These are phyloP conservation scores for Lithophane socia DNA, from an alignment of 2,888 invertebrate species.

Conservation along the genomic window DNA sequence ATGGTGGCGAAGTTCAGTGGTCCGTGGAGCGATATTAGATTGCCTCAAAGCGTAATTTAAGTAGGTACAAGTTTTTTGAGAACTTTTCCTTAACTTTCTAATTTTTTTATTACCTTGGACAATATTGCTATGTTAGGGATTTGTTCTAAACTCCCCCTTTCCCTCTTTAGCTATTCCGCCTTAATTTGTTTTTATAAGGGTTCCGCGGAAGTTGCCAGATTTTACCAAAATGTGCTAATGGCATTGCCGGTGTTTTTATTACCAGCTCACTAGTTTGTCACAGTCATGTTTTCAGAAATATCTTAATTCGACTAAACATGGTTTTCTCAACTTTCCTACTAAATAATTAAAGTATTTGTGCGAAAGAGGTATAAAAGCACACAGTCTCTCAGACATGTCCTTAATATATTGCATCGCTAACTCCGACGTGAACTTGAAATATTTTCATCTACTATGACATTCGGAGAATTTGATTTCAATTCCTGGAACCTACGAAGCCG, in stretches of 20 bases:
- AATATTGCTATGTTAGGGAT: slow-evolving; percentile 34
- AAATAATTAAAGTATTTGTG: neutral
- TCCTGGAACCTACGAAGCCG: neutral
- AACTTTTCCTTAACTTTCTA: slow-evolving; percentile 12
- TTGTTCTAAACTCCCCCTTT: slow-evolving; percentile 11
- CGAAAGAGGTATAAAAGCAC: slow-evolving; percentile 3
- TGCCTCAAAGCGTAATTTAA: neutral
- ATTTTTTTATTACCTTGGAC: slow-evolving; percentile 45
- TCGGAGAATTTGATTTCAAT: slow-evolving; percentile 18
- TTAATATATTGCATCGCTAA: neutral
- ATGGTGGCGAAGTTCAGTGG: neutral
- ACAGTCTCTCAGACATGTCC: neutral
- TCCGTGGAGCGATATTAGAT: neutral
- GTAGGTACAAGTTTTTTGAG: neutral
- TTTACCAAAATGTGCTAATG: neutral
- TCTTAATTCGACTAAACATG: neutral
- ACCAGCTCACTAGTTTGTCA: neutral
- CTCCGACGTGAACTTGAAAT: neutral
- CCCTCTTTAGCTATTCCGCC: slow-evolving; percentile 1
- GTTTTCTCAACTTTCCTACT: neutral
- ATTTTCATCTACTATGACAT: neutral
- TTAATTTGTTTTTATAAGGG: neutral
- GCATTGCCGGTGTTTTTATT: neutral
- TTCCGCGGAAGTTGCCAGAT: neutral
- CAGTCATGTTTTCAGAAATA: neutral